phyloP scores from a whole-genome alignment of 2,888 invertebrate species.

The Artemia sinica region DNA sequence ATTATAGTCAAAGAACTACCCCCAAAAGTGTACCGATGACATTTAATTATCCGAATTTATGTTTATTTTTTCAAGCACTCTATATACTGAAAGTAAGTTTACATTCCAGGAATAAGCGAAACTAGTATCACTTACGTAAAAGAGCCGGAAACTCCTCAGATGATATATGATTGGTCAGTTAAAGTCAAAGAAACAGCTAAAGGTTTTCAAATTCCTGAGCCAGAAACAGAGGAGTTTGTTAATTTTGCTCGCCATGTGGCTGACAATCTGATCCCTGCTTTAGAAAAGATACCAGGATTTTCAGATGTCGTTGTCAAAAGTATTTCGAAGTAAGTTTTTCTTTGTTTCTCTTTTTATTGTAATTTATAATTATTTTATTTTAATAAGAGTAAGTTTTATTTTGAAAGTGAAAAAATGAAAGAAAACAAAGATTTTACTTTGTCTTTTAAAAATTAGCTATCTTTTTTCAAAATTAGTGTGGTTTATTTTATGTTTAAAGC shows the following conservation, averaged over 20 bases:
- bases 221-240: conserved; percentile 52
- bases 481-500: too few species aligned
- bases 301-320: conserved; percentile 45
- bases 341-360: too few species aligned
- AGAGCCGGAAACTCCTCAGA: conserved; percentile 45
- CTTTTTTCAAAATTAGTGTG: too few species aligned
- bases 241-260: conserved; percentile 47
- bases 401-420: background rate
- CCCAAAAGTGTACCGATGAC: too few species aligned
- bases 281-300: conserved; percentile 50
- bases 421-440: background rate
- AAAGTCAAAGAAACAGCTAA: conserved; percentile 57
- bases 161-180: conserved; percentile 51
- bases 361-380: too few species aligned
- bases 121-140: conserved; percentile 20
- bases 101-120: background rate
- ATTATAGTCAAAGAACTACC: too few species aligned
- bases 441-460: background rate
- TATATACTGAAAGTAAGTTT: conserved; percentile 7
- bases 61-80: conserved; percentile 2
- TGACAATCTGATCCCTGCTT: conserved; percentile 44
- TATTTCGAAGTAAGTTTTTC: conserved; percentile 19
- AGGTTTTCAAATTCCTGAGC: conserved; percentile 53
- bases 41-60: too few species aligned
- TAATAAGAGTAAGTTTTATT: background rate